Evolutionary conservation across 2,113 vertebrate genomes (phyloP).

Genomic region (Mus spicilegus): DNA sequence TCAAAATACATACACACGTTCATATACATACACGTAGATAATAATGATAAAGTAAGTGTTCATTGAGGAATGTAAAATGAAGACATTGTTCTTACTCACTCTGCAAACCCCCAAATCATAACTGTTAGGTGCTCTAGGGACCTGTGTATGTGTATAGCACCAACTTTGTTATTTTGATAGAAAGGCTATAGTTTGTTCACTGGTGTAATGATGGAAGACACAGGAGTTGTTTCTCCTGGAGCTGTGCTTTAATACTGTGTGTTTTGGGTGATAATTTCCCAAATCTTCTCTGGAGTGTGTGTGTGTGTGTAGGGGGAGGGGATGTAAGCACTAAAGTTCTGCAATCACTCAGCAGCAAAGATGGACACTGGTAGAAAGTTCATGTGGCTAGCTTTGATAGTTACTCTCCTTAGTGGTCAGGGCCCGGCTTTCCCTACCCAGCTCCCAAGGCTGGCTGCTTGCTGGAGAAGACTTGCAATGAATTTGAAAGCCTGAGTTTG

Average conservation of each 20-base stretch:
- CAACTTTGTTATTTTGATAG: slow-evolving; percentile 18
- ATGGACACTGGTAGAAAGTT: neutral
- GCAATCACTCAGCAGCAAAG: neutral
- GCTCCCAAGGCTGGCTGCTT: neutral
- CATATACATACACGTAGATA: neutral
- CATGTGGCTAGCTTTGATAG: neutral
- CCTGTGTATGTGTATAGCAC: neutral
- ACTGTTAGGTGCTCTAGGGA: neutral
- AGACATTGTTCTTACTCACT: neutral
- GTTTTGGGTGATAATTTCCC: neutral
- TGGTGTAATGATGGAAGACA: neutral
- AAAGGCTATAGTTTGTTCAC: neutral
- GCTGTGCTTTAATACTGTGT: neutral
- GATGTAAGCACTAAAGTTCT: neutral
- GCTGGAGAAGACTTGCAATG: neutral
- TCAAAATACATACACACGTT: neutral
- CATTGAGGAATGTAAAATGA: neutral
- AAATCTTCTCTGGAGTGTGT: neutral
- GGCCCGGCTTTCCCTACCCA: fast-evolving
- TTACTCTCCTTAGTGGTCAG: neutral
- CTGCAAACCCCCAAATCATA: neutral
- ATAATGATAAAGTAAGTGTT: neutral
- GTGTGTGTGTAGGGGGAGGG: too few species aligned
- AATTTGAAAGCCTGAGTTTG: slow-evolving; percentile 32
- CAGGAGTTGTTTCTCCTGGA: slow-evolving; percentile 29